phyloP scores from a whole-genome alignment of 2,888 invertebrate species.

The Chorisops tibialis region DNA sequence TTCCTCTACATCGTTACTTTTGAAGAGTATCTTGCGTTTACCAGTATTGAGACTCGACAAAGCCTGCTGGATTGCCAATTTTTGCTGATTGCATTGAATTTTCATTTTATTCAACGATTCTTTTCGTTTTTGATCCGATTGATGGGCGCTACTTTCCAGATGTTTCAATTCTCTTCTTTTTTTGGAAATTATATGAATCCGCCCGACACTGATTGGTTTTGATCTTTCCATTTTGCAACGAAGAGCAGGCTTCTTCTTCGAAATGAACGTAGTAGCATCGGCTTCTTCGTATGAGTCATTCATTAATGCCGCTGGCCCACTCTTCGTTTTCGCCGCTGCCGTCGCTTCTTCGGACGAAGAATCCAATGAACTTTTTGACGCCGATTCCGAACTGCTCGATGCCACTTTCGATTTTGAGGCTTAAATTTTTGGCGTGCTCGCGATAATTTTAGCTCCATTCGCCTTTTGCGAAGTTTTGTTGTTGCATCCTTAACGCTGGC shows the following conservation, averaged over 20 bases:
- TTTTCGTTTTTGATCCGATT: constrained; percentile 63
- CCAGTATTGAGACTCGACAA: constrained; percentile 59
- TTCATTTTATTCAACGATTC: constrained; percentile 65
- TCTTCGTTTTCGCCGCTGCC: constrained; percentile 6
- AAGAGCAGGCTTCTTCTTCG: constrained; percentile 50
- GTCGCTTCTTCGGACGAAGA: not conserved
- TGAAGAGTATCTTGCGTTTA: no score
- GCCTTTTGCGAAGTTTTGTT: not conserved
- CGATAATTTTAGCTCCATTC: not conserved
- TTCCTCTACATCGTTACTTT: constrained; percentile 60
- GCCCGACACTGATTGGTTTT: constrained; percentile 39
- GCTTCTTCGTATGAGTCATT: no score
- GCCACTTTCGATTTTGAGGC: not conserved
- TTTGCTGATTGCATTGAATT: constrained; percentile 62
- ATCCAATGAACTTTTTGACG: no score
- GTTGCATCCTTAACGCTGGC: no score
- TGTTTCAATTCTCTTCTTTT: constrained; percentile 14
- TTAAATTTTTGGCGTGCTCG: not conserved
- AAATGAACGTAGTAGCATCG: constrained; percentile 38
- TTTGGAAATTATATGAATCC: constrained; percentile 45
- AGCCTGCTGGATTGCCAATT: constrained; percentile 63
- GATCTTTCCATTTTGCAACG: constrained; percentile 47
- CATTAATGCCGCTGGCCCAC: no score
- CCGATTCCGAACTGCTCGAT: no score
- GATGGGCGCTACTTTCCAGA: constrained; percentile 43